Conservation (phyloP, 2,888 invertebrate species). For the Brachycybe producta region DNA sequence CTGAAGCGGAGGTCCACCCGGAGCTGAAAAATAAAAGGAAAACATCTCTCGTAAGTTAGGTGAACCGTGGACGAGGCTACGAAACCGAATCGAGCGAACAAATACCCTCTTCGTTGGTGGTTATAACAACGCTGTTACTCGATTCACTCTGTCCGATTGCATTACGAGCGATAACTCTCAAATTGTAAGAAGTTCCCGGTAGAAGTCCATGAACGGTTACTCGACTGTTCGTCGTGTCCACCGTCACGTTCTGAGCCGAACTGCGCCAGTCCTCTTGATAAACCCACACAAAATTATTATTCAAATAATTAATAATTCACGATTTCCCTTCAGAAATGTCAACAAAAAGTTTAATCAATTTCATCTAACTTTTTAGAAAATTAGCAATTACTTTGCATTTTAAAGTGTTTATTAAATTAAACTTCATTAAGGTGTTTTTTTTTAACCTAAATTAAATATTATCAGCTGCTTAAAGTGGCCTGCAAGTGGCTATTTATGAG, state of each 20-base stretch:
- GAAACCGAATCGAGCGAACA: not conserved
- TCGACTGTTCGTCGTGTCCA: conserved; percentile 19
- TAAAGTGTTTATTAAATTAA: too few species aligned
- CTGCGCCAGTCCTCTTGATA: conserved; percentile 13
- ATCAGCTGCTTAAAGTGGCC: too few species aligned
- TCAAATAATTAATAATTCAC: not conserved
- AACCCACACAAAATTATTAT: conserved; percentile 3
- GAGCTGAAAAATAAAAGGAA: conserved; percentile 26
- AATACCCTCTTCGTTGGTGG: conserved; percentile 32
- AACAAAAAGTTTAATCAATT: too few species aligned
- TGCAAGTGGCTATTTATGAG: too few species aligned
- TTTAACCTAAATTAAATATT: too few species aligned
- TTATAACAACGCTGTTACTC: conserved; percentile 28
- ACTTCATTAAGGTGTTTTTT: too few species aligned
- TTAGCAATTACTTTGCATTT: too few species aligned
- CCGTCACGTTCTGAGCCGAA: conserved; percentile 10
- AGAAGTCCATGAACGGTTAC: conserved; percentile 28
- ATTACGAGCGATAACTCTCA: conserved; percentile 32
- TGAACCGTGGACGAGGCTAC: not conserved
- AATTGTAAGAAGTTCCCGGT: conserved; percentile 31
- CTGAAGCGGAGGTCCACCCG: conserved; percentile 32
- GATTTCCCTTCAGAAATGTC: too few species aligned
- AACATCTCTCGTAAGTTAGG: not conserved
- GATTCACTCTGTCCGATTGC: conserved; percentile 31
- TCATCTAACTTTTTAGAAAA: too few species aligned